Conservation (phyloP, 2,113 vertebrate genomes). For the Salvelinus sp. region DNA sequence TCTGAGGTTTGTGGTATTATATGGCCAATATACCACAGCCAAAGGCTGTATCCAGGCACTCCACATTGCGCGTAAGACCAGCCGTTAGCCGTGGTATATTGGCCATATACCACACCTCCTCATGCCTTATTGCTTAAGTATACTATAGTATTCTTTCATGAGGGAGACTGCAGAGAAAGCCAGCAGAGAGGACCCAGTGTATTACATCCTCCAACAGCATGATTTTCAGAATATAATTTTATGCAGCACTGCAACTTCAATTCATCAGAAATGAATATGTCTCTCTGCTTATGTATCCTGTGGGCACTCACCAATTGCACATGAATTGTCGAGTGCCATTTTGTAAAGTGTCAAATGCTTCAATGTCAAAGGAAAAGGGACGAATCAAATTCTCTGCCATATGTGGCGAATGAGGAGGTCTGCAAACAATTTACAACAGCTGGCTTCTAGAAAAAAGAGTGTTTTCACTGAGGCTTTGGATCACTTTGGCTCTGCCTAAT, state of each 20-base stretch:
- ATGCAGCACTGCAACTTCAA: conserved; percentile 35
- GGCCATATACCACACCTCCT: too few relatives aligned
- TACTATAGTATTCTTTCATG: too few relatives aligned
- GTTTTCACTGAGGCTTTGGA: conserved; percentile 26
- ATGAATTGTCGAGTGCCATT: conserved; percentile 24
- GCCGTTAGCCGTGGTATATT: too few relatives aligned
- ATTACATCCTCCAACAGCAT: not conserved
- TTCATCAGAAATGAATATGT: conserved; percentile 24
- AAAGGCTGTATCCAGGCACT: too few relatives aligned
- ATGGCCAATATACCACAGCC: too few relatives aligned
- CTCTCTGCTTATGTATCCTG: conserved; percentile 16
- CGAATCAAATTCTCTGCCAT: conserved; percentile 33
- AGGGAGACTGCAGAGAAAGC: not conserved
- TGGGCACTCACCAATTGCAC: conserved; percentile 11
- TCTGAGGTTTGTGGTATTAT: too few relatives aligned
- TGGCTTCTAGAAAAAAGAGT: conserved; percentile 45
- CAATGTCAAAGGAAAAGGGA: conserved; percentile 49
- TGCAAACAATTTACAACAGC: conserved; percentile 43
- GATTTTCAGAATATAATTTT: conserved; percentile 10
- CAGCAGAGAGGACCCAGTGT: not conserved
- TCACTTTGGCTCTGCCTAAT: conserved; percentile 39
- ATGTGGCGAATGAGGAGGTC: conserved; percentile 38
- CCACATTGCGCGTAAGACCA: too few relatives aligned
- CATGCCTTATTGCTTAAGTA: too few relatives aligned
- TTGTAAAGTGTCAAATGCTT: conserved; percentile 38